Conservation (phyloP, 1,140 invertebrate species). For the Diorhabda elongata region DNA sequence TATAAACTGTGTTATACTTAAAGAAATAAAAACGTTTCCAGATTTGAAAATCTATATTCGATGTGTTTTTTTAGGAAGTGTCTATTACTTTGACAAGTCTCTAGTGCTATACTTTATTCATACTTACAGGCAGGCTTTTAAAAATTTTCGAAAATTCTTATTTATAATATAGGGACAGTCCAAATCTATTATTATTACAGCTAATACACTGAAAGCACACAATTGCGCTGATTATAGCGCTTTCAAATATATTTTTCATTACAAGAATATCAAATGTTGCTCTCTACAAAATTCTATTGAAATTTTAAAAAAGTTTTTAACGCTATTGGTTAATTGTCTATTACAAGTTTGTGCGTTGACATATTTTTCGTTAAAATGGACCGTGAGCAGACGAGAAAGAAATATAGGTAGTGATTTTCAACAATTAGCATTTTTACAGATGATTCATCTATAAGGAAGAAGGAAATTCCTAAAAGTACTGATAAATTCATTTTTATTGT, state of each 20-base stretch:
- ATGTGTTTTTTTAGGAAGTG: too few species aligned
- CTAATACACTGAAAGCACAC: slow-evolving; percentile 49
- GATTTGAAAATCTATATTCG: too few species aligned
- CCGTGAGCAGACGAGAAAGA: not conserved
- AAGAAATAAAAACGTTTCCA: too few species aligned
- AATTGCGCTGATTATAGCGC: slow-evolving; percentile 31
- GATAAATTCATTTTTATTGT: too few species aligned
- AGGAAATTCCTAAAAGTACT: too few species aligned
- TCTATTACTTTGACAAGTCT: slow-evolving; percentile 6
- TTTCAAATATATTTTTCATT: slow-evolving; percentile 36
- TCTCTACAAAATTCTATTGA: slow-evolving; percentile 37
- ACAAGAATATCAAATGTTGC: slow-evolving; percentile 47
- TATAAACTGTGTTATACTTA: too few species aligned
- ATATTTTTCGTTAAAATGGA: slow-evolving; percentile 19
- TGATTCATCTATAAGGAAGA: too few species aligned
- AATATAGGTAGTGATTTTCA: too few species aligned
- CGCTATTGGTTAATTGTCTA: slow-evolving; percentile 29
- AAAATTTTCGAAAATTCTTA: slow-evolving; percentile 49
- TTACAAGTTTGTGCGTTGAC: slow-evolving; percentile 46
- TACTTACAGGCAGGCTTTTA: slow-evolving; percentile 47
- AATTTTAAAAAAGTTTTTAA: slow-evolving; percentile 34
- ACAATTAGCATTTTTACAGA: too few species aligned
- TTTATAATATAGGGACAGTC: slow-evolving; percentile 46
- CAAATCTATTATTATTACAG: slow-evolving; percentile 41
- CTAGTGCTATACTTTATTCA: slow-evolving; percentile 42